Conservation (phyloP, 2,113 vertebrate genomes). For the Albula goreensis region DNA sequence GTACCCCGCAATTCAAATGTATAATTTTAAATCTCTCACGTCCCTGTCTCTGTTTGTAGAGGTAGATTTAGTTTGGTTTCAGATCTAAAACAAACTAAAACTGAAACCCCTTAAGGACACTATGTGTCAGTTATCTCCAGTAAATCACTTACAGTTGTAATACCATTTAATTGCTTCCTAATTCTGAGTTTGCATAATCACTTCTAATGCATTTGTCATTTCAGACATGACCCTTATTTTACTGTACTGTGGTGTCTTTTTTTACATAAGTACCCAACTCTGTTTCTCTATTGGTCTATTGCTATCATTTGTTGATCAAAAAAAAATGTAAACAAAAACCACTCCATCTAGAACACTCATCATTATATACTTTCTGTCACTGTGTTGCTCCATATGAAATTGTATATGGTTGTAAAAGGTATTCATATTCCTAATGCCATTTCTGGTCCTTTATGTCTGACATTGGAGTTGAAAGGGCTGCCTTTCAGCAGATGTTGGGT, state of each 20-base stretch:
- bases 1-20: background rate
- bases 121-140: background rate
- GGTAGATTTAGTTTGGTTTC: background rate
- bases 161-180: background rate
- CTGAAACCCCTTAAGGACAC: background rate
- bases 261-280: background rate
- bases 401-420: background rate
- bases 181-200: background rate
- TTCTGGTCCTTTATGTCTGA: background rate
- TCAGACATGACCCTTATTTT: background rate
- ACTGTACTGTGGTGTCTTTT: background rate
- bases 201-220: background rate
- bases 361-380: no score
- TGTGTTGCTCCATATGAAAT: background rate
- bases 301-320: no score
- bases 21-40: no score
- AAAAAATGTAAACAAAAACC: no score
- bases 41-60: background rate
- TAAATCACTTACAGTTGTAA: background rate
- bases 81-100: background rate
- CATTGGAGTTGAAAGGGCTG: background rate
- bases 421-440: background rate
- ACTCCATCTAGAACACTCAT: no score
- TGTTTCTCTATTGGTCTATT: no score
- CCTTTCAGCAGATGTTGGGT: conserved; percentile 6